Evolutionary conservation across 1,140 invertebrate genomes (phyloP), one percentile per base, ranked within the genome.

Genomic region (Octopus sinensis): DNA sequence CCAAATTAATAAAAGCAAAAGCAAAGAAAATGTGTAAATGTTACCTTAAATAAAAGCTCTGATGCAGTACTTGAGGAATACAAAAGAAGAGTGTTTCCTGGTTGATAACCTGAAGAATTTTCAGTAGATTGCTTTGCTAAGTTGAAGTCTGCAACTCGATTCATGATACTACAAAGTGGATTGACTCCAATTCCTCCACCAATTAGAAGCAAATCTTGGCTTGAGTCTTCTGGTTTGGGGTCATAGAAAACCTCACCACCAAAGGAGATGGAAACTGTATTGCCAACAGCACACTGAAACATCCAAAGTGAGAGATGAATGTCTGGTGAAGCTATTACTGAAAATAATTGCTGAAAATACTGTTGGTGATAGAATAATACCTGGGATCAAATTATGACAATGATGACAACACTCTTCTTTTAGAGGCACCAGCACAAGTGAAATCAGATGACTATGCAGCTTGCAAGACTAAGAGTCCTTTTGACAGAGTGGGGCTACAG

Each of bases 161-260:
- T 82, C 2, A 90, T 53, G 62, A 91, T 91, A 77, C 90, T 90
- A 17, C 84, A 84, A 7, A 91, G 77, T 23, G 91, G 91, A 83
- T 91, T 91, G 53, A 91, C 90, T 23, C 91, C 91, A 71, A 91
- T 89, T 7, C 91, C 91, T 43, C 91, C 91, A 23, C 89, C 91
- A 76, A 91, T 83, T n/a, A 91, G 84, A n/a, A 91, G 75, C 23
- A 91, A 79, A 78, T 90, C 83, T 13, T 80, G 53, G 71, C 79
- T 54, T 0, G 76, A 54, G 6, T 84, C 71, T 52, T 82, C 79
- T 77, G 78, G 51, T 13, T 76, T 51, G 12, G 85, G 85, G 79
- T 89, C 86, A 84, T 87, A 90, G 80, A 80, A 89, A 79, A 90
- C 89, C 76, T 91, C 89, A 7, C 91, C 91, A 68, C 90, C 91